Evolutionary conservation across 2,888 invertebrate genomes (phyloP).

Genomic region (Clepsis dumicolana): DNA sequence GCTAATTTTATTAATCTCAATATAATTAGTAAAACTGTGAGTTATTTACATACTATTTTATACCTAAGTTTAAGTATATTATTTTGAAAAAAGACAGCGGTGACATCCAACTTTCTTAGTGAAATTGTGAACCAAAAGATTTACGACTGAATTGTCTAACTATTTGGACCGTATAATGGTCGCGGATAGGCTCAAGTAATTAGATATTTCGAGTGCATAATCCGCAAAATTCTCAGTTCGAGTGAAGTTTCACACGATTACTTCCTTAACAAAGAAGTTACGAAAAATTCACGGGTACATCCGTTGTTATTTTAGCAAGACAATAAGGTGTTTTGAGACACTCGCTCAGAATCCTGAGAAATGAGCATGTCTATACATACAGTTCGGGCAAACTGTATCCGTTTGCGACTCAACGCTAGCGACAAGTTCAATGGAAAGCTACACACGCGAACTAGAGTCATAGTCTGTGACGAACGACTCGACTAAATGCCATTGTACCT

Average conservation of each 20-base stretch:
- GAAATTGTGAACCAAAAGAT: slow-evolving; percentile 43
- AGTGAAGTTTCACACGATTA: slow-evolving; percentile 76
- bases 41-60: too few species aligned
- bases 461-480: slow-evolving; percentile 8
- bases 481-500: not conserved
- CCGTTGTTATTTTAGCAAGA: slow-evolving; percentile 71
- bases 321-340: slow-evolving; percentile 73
- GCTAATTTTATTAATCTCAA: too few species aligned
- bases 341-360: slow-evolving; percentile 68
- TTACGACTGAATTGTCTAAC: slow-evolving; percentile 46
- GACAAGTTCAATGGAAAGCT: slow-evolving; percentile 15
- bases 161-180: slow-evolving; percentile 26
- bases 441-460: not conserved
- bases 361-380: slow-evolving; percentile 50
- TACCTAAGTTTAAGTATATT: too few species aligned
- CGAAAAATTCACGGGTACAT: slow-evolving; percentile 76
- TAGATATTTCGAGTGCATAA: slow-evolving; percentile 58
- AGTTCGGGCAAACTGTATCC: slow-evolving; percentile 41
- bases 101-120: slow-evolving; percentile 48
- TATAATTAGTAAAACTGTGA: not conserved
- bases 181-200: slow-evolving; percentile 47
- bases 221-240: slow-evolving; percentile 58
- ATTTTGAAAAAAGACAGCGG: not conserved
- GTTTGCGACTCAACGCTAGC: slow-evolving; percentile 6
- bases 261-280: slow-evolving; percentile 81